phyloP scores from a whole-genome alignment of 2,888 invertebrate genomes.

The Brachyopa scutellaris region DNA sequence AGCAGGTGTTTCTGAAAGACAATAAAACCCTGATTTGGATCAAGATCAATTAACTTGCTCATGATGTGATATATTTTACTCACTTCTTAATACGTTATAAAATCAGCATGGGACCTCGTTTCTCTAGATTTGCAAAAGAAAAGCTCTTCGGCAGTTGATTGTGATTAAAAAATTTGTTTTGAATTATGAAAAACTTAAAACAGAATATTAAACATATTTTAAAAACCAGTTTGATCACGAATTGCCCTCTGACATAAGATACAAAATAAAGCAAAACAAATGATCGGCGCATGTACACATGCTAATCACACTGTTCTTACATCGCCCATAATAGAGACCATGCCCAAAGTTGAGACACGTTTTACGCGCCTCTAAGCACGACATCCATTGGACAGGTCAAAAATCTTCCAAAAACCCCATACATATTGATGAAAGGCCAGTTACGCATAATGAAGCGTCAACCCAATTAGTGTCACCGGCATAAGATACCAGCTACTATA shows the following conservation, averaged over 20 bases:
- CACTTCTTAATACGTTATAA: not conserved
- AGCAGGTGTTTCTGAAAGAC: not conserved
- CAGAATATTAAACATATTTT: too few species aligned
- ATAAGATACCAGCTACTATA: not conserved
- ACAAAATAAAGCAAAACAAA: not conserved
- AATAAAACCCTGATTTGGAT: not conserved
- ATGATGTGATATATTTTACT: not conserved
- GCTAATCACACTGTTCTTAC: not conserved
- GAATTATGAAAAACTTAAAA: too few species aligned
- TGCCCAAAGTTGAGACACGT: not conserved
- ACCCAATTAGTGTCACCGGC: not conserved
- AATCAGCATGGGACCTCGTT: not conserved
- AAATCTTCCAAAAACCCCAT: not conserved
- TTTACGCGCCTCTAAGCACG: not conserved
- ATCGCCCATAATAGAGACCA: not conserved
- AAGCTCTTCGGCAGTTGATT: too few species aligned
- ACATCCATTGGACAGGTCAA: not conserved
- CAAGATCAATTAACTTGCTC: not conserved
- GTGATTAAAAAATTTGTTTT: too few species aligned
- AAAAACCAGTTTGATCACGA: not conserved
- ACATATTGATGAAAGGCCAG: not conserved
- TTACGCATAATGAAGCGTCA: slow-evolving; percentile 7
- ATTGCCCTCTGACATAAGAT: not conserved
- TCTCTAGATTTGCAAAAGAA: too few species aligned
- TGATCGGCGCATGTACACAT: not conserved